A percentile compares a stretch with the other conserved stretches of the same genome.
Evolutionary conservation across 2,888 invertebrate genomes (phyloP).

Genomic region (Netelia melanura): DNA sequence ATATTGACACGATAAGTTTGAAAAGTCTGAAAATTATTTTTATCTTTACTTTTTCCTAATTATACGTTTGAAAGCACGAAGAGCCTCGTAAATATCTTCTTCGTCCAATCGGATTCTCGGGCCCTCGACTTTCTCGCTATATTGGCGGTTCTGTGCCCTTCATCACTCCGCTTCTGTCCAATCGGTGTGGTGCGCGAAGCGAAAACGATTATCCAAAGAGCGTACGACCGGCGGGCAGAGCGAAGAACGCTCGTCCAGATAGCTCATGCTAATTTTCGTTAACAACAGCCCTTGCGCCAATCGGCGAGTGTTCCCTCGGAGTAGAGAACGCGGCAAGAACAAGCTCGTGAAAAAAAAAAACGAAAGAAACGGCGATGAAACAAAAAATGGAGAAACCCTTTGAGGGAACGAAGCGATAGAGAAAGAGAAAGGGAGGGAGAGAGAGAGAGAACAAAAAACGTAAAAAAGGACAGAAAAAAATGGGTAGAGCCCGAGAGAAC

Average conservation of each 20-base stretch:
- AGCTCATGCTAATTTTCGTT: conserved; percentile 84
- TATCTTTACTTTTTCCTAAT: too few species aligned
- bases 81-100: not conserved
- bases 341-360: conserved; percentile 52
- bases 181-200: not conserved
- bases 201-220: not conserved
- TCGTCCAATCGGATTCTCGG: too few species aligned
- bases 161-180: too few species aligned
- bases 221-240: conserved; percentile 10
- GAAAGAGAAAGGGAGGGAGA: conserved; percentile 61
- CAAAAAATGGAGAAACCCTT: conserved; percentile 42
- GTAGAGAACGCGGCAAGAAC: conserved; percentile 17
- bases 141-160: too few species aligned
- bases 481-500: conserved; percentile 63
- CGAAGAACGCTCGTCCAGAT: conserved; percentile 72
- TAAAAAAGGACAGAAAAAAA: conserved; percentile 2
- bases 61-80: not conserved
- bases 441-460: conserved; percentile 42
- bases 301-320: conserved; percentile 31
- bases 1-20: too few species aligned
- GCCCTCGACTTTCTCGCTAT: too few species aligned
- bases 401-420: conserved; percentile 68
- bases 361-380: conserved; percentile 29
- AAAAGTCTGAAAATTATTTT: too few species aligned
- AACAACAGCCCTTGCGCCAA: conserved; percentile 81